phyloP scores from a whole-genome alignment of 2,797 vertebrate genomes.

The Leuciscus waleckii region DNA sequence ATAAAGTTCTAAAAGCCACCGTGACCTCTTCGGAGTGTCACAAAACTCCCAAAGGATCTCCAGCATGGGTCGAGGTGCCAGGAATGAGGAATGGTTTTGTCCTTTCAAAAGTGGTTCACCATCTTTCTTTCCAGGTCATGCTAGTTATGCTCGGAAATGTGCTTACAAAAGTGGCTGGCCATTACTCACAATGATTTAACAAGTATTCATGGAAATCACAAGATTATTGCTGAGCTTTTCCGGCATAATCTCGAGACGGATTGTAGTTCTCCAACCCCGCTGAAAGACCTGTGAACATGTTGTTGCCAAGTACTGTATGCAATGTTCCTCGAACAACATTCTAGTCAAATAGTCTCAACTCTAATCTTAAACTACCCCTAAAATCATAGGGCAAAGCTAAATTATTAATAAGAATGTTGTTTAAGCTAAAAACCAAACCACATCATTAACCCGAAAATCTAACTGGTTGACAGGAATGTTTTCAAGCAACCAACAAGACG shows the following conservation, averaged over 20 bases:
- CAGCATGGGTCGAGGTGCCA: constrained; percentile 18
- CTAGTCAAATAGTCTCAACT: background rate
- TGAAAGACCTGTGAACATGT: background rate
- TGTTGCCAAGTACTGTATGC: background rate
- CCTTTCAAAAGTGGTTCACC: constrained; percentile 49
- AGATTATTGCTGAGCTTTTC: constrained; percentile 29
- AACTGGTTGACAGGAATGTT: background rate
- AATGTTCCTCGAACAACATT: constrained; percentile 5
- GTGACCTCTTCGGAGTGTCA: constrained; percentile 11
- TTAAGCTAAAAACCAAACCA: background rate
- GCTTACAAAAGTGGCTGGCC: constrained; percentile 32
- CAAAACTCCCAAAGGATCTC: constrained; percentile 4
- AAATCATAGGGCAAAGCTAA: too few relatives aligned
- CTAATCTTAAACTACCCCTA: background rate
- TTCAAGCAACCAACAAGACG: background rate
- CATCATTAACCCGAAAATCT: background rate
- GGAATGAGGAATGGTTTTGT: constrained; percentile 49
- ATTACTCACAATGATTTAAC: constrained; percentile 39
- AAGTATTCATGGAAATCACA: constrained; percentile 38
- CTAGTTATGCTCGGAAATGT: constrained; percentile 36
- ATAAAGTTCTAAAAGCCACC: constrained; percentile 11
- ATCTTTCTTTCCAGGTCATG: constrained; percentile 47
- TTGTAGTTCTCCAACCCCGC: background rate
- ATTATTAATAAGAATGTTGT: background rate
- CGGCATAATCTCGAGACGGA: background rate